Evolutionary conservation across 2,113 vertebrate species (phyloP).

Genomic region (Pao palembangensis): DNA sequence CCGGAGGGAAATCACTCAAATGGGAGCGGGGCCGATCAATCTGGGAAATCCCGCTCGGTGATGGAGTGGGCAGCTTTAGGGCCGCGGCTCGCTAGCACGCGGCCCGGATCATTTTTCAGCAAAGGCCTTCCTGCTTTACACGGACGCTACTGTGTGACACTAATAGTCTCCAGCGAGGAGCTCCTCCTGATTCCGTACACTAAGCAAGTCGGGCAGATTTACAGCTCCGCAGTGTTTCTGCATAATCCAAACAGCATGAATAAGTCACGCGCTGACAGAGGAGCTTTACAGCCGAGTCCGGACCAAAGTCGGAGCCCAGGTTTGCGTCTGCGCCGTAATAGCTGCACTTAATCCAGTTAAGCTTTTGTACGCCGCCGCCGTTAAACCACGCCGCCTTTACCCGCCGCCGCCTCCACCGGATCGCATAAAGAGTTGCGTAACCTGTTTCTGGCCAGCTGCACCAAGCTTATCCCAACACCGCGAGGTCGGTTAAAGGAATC

Average conservation of each 20-base stretch:
- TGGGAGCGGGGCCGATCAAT: slow-evolving; percentile 65
- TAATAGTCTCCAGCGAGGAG: slow-evolving; percentile 33
- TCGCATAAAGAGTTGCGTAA: too few species aligned
- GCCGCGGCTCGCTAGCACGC: slow-evolving; percentile 39
- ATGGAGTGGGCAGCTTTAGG: slow-evolving; percentile 68
- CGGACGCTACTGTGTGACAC: slow-evolving; percentile 30
- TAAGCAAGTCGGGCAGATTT: slow-evolving; percentile 40
- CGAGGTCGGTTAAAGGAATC: too few species aligned
- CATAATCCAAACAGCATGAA: slow-evolving; percentile 37
- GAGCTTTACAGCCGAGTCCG: too few species aligned
- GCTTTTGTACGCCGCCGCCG: too few species aligned
- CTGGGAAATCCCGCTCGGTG: slow-evolving; percentile 42
- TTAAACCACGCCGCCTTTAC: too few species aligned
- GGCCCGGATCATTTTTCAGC: slow-evolving; percentile 47
- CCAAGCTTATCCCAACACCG: too few species aligned
- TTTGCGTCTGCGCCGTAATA: too few species aligned
- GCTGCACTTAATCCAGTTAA: too few species aligned
- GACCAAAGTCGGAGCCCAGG: too few species aligned
- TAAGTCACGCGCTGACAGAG: slow-evolving; percentile 23
- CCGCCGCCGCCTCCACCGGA: too few species aligned
- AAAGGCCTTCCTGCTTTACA: slow-evolving; percentile 25
- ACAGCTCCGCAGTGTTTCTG: slow-evolving; percentile 20
- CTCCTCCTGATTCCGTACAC: slow-evolving; percentile 25
- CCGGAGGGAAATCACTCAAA: slow-evolving; percentile 71
- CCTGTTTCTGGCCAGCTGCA: too few species aligned